Percentiles rank a stretch among this genome's conserved stretches.
Conservation (phyloP, 2,888 invertebrate species). For the Tinea semifulvella region DNA sequence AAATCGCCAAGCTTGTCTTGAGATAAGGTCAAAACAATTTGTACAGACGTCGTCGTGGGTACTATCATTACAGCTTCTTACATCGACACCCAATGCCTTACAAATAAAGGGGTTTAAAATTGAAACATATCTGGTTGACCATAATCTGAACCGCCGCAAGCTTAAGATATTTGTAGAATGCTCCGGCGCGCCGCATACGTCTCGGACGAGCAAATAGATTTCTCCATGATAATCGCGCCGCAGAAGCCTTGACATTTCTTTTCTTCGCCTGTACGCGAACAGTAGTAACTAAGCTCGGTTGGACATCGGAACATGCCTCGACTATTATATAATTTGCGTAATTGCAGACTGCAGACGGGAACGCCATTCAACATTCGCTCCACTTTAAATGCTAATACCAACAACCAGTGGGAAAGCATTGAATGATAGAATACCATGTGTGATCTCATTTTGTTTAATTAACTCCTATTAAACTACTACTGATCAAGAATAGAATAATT, state of each 20-base stretch:
- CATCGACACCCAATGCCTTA: too few species aligned
- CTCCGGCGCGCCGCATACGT: conserved; percentile 10
- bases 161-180: conserved; percentile 8
- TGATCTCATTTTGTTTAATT: conserved; percentile 2
- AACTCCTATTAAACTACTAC: not conserved
- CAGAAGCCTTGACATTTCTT: conserved; percentile 39
- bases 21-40: too few species aligned
- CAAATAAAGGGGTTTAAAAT: conserved; percentile 5
- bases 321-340: conserved; percentile 58
- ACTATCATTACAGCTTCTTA: too few species aligned
- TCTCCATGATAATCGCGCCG: not conserved
- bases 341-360: conserved; percentile 38
- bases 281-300: conserved; percentile 33
- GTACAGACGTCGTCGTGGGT: too few species aligned
- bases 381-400: conserved; percentile 44
- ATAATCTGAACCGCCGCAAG: conserved; percentile 4
- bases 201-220: conserved; percentile 11
- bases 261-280: conserved; percentile 25
- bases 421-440: conserved; percentile 6
- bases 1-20: too few species aligned
- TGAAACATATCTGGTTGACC: conserved; percentile 1
- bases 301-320: conserved; percentile 33
- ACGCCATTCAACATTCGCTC: conserved; percentile 31
- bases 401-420: conserved; percentile 12
- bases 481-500: too few species aligned